Base-by-base conservation (phyloP, 35 echinoderm and acorn worm species). In the Amphiura filiformis region DNA sequence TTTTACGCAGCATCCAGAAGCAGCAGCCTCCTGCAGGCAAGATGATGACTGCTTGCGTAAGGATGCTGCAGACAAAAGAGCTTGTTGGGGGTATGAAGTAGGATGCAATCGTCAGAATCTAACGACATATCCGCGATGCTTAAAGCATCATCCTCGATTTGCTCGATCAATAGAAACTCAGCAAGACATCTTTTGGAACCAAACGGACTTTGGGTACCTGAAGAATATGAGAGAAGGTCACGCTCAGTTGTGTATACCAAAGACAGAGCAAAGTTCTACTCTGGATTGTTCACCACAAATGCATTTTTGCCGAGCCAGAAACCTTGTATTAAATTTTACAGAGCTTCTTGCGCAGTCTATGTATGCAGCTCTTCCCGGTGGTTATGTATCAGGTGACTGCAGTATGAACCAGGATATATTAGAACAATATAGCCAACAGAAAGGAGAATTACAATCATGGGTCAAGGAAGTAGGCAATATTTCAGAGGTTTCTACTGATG, bases 1-100 rank as follows among this genome's bases (percentile, higher is more conserved):
- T 77, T 91, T 91, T 42, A 85, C 23, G 5, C 38, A 76, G 44
- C 82, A 80, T 13, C 82, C 37, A 0, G 82, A 39, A 18, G 38
- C 56, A 22, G 89, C 89, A 17, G 42, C 78, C 34, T 35, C 37
- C 22, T 91, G 89, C 65, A 78, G 77, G 35, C 23, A 31, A 80
- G 83, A 91, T 79, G 44, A 28, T 17, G 79, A 38, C 26, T 91
- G 89, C 32, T 82, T 83, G 49, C 77, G 80, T 39, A 91, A 90
- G 88, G 75, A 76, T 36, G 31, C 35, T 76, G 26, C 84, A 12
- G 88, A 90, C 44, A 65, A 75, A 15, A 14, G 61, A 31, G 44
- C 36, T 18, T 90, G 88, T 52, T 90, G 88, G 88, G 88, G 88
- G 0, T 90, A 84, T 84, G 88, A 90, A 14, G 32, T 31, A 77